Evolutionary conservation across 2,888 invertebrate species (phyloP).

Genomic region (Tyria jacobaeae): DNA sequence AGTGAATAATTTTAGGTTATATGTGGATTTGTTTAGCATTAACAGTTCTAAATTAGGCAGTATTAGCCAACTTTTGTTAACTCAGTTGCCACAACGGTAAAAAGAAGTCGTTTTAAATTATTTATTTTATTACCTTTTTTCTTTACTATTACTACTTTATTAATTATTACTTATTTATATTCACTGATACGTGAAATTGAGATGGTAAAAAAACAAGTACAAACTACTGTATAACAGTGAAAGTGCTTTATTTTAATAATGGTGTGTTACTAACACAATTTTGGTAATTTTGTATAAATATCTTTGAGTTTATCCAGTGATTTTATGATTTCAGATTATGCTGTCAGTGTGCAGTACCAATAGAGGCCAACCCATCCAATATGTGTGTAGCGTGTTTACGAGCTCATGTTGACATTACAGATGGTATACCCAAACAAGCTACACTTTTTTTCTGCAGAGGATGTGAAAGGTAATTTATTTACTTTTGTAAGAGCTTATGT

Average conservation of each 20-base stretch:
- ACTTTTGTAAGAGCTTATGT: not conserved
- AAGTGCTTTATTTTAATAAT: not conserved
- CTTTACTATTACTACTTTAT: no score
- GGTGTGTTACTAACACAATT: not conserved
- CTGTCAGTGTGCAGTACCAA: constrained; percentile 96
- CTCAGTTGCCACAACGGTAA: no score
- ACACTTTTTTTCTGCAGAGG: constrained; percentile 96
- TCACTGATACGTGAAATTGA: no score
- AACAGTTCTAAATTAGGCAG: no score
- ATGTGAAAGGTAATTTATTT: constrained; percentile 91
- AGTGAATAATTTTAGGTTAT: constrained; percentile 56
- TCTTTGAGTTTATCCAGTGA: not conserved
- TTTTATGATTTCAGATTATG: constrained; percentile 88
- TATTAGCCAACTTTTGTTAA: no score
- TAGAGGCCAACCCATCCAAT: constrained; percentile 98
- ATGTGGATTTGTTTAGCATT: not conserved
- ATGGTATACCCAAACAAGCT: constrained; percentile 97
- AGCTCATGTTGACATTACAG: constrained; percentile 97
- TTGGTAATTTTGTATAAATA: not conserved
- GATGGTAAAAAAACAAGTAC: not conserved
- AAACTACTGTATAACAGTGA: not conserved
- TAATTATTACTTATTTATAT: no score
- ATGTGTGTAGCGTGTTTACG: constrained; percentile 98
- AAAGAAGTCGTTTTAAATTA: no score
- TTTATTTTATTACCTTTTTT: no score